Evolutionary conservation across 1,140 invertebrate species (phyloP).

Genomic region (Papilio polyxenes): DNA sequence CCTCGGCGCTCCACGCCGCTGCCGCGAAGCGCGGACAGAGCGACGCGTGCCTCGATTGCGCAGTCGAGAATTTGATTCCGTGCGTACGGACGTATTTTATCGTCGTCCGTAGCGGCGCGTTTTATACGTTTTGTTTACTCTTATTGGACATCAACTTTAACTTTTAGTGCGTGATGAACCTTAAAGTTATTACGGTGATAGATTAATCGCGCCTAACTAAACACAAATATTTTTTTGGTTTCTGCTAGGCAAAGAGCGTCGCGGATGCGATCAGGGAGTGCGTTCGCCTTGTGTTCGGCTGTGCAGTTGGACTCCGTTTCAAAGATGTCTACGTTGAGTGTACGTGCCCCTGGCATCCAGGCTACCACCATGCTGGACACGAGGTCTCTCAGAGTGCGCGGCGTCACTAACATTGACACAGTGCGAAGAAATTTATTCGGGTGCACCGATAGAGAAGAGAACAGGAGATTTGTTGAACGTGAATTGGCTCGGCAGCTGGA

Average conservation of each 20-base stretch:
- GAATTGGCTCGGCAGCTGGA: conserved; percentile 72
- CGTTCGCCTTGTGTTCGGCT: conserved; percentile 56
- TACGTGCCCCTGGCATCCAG: conserved; percentile 70
- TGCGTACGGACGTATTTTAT: conserved; percentile 57
- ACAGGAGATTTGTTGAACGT: conserved; percentile 71
- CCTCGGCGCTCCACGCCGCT: conserved; percentile 37
- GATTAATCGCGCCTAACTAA: conserved; percentile 45
- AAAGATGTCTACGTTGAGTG: conserved; percentile 77
- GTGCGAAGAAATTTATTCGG: conserved; percentile 77
- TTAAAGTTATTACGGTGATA: conserved; percentile 52
- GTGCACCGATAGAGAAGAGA: conserved; percentile 71
- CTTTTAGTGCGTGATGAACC: conserved; percentile 72
- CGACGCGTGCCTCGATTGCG: conserved; percentile 36
- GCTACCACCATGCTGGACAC: conserved; percentile 70
- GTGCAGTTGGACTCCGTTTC: conserved; percentile 59
- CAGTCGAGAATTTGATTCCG: conserved; percentile 57
- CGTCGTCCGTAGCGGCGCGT: conserved; percentile 53
- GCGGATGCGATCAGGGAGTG: conserved; percentile 72
- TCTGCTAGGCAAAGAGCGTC: conserved; percentile 64
- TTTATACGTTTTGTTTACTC: conserved; percentile 70
- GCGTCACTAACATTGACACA: conserved; percentile 69
- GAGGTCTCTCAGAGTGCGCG: conserved; percentile 65
- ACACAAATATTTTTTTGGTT: conserved; percentile 61
- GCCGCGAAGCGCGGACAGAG: conserved; percentile 38
- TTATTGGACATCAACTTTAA: conserved; percentile 58